Percentiles rank a stretch among this genome's conserved stretches.
Evolutionary conservation across 2,888 invertebrate species (phyloP).

Genomic region (Phortica okadai): DNA sequence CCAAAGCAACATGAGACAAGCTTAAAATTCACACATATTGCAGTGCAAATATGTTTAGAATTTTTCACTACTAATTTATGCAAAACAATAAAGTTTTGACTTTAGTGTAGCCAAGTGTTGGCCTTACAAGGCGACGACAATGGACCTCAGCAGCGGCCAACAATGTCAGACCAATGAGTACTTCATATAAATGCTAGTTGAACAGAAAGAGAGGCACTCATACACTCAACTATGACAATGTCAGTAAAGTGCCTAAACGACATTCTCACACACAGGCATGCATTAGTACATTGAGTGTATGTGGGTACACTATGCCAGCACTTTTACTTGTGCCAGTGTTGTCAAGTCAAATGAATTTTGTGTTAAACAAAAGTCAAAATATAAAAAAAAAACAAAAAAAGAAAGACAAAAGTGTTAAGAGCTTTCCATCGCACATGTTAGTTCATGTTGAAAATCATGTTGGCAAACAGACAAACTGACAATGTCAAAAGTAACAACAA

Average conservation of each 20-base stretch:
- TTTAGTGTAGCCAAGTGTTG: background rate
- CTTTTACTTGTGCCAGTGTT: slow-evolving; percentile 8
- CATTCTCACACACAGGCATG: background rate
- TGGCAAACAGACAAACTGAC: background rate
- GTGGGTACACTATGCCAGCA: background rate
- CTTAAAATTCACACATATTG: slow-evolving; percentile 22
- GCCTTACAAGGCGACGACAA: background rate
- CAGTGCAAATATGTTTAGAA: slow-evolving; percentile 11
- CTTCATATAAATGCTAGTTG: slow-evolving; percentile 5
- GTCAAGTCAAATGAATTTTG: slow-evolving; percentile 26
- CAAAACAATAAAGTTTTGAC: slow-evolving; percentile 16
- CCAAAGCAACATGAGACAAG: slow-evolving; percentile 27
- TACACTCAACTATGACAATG: background rate
- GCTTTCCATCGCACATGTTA: background rate
- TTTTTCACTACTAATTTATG: slow-evolving; percentile 22
- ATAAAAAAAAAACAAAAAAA: background rate
- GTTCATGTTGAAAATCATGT: slow-evolving; percentile 8
- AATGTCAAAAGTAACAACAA: background rate
- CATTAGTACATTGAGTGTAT: background rate
- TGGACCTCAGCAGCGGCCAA: background rate
- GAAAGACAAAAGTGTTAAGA: slow-evolving; percentile 9
- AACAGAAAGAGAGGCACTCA: background rate
- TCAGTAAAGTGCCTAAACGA: background rate
- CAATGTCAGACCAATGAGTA: background rate
- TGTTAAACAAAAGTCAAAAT: background rate